phyloP scores from a whole-genome alignment of 2,113 vertebrate genomes.

The Tinamus guttatus region DNA sequence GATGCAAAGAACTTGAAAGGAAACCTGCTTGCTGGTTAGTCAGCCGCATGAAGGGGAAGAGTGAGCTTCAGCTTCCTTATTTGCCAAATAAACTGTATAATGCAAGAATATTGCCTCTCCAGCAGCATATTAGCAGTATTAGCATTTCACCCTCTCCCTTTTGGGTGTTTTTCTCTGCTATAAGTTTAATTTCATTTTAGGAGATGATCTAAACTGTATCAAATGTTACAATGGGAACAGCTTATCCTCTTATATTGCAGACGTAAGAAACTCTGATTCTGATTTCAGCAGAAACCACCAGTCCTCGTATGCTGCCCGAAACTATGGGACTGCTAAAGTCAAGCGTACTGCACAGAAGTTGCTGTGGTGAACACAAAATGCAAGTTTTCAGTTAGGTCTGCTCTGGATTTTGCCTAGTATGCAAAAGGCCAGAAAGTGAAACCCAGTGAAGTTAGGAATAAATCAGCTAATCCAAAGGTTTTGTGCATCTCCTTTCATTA shows the following conservation, averaged over 20 bases:
- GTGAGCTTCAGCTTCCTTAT: background rate
- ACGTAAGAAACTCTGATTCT: background rate
- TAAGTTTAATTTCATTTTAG: background rate
- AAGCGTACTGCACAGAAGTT: background rate
- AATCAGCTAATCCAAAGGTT: background rate
- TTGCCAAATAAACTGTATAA: background rate
- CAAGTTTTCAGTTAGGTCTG: background rate
- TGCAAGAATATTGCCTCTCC: rapidly evolving
- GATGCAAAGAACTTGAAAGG: background rate
- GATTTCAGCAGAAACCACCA: background rate
- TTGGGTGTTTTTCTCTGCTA: background rate
- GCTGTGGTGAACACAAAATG: background rate
- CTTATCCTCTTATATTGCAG: background rate
- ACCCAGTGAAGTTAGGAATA: background rate
- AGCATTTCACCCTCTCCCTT: background rate
- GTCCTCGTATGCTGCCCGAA: background rate
- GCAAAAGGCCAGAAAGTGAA: background rate
- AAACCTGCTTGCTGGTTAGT: background rate
- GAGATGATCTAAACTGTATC: background rate
- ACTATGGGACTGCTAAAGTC: background rate
- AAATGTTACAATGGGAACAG: background rate
- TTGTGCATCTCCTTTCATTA: background rate
- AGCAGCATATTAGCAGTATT: background rate
- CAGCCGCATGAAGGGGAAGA: background rate
- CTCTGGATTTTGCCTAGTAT: background rate